phyloP scores from a whole-genome alignment of 2,888 invertebrate species.

The Erebia aethiops region DNA sequence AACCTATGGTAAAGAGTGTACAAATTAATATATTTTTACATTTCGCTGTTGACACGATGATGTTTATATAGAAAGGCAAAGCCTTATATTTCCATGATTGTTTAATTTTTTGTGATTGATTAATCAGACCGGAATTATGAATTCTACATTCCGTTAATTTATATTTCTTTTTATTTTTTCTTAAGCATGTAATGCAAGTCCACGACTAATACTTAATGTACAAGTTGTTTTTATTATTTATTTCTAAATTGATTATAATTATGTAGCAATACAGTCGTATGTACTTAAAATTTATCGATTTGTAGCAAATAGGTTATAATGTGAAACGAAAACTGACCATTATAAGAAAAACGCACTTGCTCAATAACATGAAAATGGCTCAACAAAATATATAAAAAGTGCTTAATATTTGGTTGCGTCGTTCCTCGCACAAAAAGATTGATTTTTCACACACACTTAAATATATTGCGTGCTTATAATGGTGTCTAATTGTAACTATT shows the following conservation, averaged over 20 bases:
- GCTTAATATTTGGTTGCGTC: slow-evolving; percentile 38
- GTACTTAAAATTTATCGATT: slow-evolving; percentile 50
- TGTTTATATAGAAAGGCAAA: slow-evolving; percentile 70
- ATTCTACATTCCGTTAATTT: slow-evolving; percentile 79
- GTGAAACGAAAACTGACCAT: slow-evolving; percentile 33
- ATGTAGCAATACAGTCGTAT: slow-evolving; percentile 43
- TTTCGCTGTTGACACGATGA: slow-evolving; percentile 75
- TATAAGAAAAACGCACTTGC: slow-evolving; percentile 56
- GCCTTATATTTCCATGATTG: slow-evolving; percentile 77
- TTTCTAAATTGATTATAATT: slow-evolving; percentile 56
- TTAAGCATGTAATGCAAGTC: slow-evolving; percentile 80
- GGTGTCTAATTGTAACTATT: slow-evolving; percentile 52
- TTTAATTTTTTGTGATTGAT: slow-evolving; percentile 78
- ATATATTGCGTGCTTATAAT: slow-evolving; percentile 58
- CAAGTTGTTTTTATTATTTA: slow-evolving; percentile 55
- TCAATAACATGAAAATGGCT: slow-evolving; percentile 65
- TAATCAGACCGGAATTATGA: slow-evolving; percentile 77
- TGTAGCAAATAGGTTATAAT: slow-evolving; percentile 46
- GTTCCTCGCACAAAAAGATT: slow-evolving; percentile 72
- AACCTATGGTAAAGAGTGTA: slow-evolving; percentile 74
- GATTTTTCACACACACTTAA: slow-evolving; percentile 52
- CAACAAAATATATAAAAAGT: slow-evolving; percentile 59
- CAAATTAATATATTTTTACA: slow-evolving; percentile 83
- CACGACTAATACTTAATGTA: slow-evolving; percentile 76
- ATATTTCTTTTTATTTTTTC: slow-evolving; percentile 63